Conservation (phyloP, 1,140 invertebrate species). For the Adelges cooleyi region DNA sequence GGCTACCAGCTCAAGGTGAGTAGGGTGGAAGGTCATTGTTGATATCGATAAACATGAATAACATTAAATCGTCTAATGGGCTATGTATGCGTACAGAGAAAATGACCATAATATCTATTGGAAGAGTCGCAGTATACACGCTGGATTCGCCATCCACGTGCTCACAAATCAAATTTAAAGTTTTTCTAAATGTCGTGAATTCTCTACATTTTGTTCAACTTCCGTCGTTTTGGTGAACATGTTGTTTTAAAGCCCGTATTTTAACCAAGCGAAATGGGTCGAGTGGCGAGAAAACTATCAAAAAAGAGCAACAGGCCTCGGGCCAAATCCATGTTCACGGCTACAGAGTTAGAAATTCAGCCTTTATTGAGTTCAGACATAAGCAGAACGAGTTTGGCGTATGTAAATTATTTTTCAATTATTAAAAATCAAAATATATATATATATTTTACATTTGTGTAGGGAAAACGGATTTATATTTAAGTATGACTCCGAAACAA, state of each 20-base stretch:
- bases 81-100: not conserved
- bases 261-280: conserved; percentile 1
- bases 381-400: conserved; percentile 24
- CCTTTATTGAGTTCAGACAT: conserved; percentile 28
- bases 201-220: no score
- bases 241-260: not conserved
- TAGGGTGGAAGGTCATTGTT: conserved; percentile 14
- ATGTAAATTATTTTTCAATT: not conserved
- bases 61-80: not conserved
- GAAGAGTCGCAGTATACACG: not conserved
- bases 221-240: not conserved
- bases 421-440: no score
- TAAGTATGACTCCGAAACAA: conserved; percentile 29
- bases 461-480: conserved; percentile 24
- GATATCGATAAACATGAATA: not conserved
- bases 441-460: not conserved
- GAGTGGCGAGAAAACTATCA: not conserved
- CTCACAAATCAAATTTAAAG: no score
- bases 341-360: conserved; percentile 10
- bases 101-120: not conserved
- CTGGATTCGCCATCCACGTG: not conserved
- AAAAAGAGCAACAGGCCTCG: conserved; percentile 16
- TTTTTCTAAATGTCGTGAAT: no score
- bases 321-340: not conserved
- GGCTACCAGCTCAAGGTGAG: conserved; percentile 18